Percentiles rank a stretch among this genome's conserved stretches.
Conservation (phyloP, 2,797 vertebrate species). For the Bradypodion pumilum region DNA sequence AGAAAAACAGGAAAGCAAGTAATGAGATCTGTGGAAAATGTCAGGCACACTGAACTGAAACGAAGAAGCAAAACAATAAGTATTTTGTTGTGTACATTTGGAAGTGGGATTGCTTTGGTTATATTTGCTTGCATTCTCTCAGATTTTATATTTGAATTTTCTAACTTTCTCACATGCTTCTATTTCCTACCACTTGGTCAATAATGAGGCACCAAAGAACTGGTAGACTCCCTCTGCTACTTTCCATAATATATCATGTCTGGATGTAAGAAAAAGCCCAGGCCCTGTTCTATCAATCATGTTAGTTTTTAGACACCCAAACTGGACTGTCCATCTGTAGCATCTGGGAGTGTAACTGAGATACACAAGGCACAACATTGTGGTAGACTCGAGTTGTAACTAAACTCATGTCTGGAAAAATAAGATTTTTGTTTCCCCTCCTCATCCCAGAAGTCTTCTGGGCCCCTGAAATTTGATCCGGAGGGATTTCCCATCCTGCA, state of each 20-base stretch:
- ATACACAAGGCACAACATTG: neutral
- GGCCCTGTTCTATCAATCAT: no score
- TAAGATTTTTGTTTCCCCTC: neutral
- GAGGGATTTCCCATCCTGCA: no score
- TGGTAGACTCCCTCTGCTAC: neutral
- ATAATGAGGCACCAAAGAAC: neutral
- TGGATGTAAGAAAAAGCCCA: neutral
- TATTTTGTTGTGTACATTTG: neutral
- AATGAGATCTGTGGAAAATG: neutral
- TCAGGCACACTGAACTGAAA: neutral
- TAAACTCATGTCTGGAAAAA: neutral
- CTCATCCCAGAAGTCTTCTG: neutral
- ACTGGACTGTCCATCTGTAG: neutral
- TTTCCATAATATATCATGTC: neutral
- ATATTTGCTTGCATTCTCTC: neutral
- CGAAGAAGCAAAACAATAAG: no score
- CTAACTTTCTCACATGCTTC: neutral
- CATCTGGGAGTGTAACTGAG: neutral
- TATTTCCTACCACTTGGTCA: neutral
- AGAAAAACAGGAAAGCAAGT: neutral
- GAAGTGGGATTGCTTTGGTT: neutral
- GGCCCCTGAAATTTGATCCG: neutral
- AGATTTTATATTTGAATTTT: neutral
- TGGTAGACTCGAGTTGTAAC: neutral
- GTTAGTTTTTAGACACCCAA: neutral